phyloP scores from a whole-genome alignment of 2,797 vertebrate genomes.

The Sebastes hubbsi region DNA sequence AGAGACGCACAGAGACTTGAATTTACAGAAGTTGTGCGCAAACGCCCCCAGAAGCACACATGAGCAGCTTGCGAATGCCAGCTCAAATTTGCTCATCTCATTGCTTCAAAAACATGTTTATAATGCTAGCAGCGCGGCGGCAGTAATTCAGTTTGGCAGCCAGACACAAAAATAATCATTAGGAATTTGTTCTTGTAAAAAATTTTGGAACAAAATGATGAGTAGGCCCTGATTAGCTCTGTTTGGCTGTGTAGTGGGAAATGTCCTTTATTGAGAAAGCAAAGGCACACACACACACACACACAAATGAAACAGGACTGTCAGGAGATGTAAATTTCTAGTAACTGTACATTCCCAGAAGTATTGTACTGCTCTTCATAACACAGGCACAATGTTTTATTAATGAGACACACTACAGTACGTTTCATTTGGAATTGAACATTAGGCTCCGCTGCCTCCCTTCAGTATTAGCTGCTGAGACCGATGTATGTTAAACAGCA shows the following conservation, averaged over 20 bases:
- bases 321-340: conserved; percentile 42
- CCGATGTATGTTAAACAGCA: conserved; percentile 30
- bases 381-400: conserved; percentile 58
- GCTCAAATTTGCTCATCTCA: conserved; percentile 32
- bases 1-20: not conserved
- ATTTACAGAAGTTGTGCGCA: conserved; percentile 2
- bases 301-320: conserved; percentile 33
- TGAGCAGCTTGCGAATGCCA: conserved; percentile 43
- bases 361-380: conserved; percentile 42
- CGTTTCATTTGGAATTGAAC: conserved; percentile 44
- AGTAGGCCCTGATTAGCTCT: conserved; percentile 20
- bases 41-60: conserved; percentile 34
- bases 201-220: conserved; percentile 29
- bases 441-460: conserved; percentile 27
- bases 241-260: conserved; percentile 13
- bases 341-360: conserved; percentile 48
- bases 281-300: not conserved
- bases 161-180: conserved; percentile 24
- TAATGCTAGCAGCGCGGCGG: conserved; percentile 1
- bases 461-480: conserved; percentile 28
- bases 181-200: conserved; percentile 28
- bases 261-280: conserved; percentile 21
- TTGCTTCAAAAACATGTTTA: conserved; percentile 41
- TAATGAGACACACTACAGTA: conserved; percentile 48
- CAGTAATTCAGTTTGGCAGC: conserved; percentile 26